Evolutionary conservation across 2,113 vertebrate species (phyloP), one percentile per base, ranked within the genome.

Genomic region (Mastomys natalensis): DNA sequence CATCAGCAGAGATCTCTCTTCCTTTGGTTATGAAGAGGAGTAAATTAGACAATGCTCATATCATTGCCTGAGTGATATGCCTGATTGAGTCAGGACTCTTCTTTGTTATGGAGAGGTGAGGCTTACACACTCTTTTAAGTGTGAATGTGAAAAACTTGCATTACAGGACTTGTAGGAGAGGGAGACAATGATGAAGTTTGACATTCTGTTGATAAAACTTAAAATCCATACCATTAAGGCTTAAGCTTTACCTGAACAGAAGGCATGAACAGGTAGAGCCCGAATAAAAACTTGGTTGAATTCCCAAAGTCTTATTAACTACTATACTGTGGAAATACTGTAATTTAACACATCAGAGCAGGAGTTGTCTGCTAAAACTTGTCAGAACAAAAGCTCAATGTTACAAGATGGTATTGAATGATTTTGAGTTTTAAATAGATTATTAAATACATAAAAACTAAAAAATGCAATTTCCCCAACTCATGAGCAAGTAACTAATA

Each of bases 221-320:
- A 94, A 77, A 17, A 89, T 55, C 4, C 12, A 70, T 51, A 64
- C 76, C 78, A 77, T 96, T 22, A 37, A 91, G 51, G 94, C 55
- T 70, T 58, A 78, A 87, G 29, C n/a, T 80, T 80, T 31, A 93
- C 53, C 85, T 97, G 85, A 93, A 97, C 70, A 95, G 92, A 87
- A 97, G 74, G 43, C 40, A 82, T 64, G n/a, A 90, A 40, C 48
- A 95, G 58, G 64, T 76, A 92, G 53, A 77, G 24, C 19, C 45
- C 86, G 55, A 88, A 86, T 70, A 87, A 95, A 91, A 48, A 22
- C 11, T 89, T 87, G 66, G 82, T 68, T 70, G 58, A 72, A n/a
- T 87, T 94, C 55, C 45, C 88, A 94, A 88, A 91, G 37, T 96
- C 58, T 31, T 64, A 40, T 87, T 64, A 96, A 89, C 86, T 80